phyloP scores from a whole-genome alignment of 2,888 invertebrate genomes.

The Aleiodes testaceus region DNA sequence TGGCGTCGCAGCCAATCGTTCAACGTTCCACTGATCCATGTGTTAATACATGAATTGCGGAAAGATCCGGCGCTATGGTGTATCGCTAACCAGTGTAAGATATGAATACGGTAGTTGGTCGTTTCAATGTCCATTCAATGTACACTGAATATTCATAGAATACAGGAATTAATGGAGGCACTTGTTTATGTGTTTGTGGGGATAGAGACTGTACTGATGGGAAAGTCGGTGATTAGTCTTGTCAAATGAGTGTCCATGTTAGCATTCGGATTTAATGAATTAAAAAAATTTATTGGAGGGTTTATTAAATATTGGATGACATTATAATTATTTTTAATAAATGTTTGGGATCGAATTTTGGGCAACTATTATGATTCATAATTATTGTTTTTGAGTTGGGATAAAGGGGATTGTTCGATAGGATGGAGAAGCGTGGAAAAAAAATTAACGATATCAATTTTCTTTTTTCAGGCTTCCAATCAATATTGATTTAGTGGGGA shows the following conservation, averaged over 20 bases:
- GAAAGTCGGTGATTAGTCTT: conserved; percentile 33
- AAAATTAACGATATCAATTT: background rate
- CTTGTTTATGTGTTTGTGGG: background rate
- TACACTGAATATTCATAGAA: conserved; percentile 37
- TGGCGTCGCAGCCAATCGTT: conserved; percentile 24
- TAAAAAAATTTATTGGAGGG: conserved; percentile 19
- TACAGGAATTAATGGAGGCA: background rate
- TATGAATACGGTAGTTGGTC: conserved; percentile 32
- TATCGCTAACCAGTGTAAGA: conserved; percentile 35
- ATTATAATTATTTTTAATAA: background rate
- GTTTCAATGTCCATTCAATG: conserved; percentile 34
- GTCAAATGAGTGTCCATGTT: conserved; percentile 30
- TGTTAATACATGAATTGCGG: conserved; percentile 22
- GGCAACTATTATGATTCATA: too few relatives aligned
- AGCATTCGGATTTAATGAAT: conserved; percentile 9
- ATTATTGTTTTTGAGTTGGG: too few relatives aligned
- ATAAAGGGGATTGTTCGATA: too few relatives aligned
- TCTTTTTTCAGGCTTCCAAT: background rate
- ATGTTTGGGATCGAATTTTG: too few relatives aligned
- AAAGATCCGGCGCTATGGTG: conserved; percentile 21
- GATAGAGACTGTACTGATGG: conserved; percentile 14
- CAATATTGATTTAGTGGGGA: conserved; percentile 20
- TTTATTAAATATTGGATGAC: too few relatives aligned
- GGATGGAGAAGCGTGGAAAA: background rate
- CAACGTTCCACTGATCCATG: background rate